A percentile compares a stretch with the other conserved stretches of the same genome.
These are phyloP conservation scores for Caenorhabditis sp. DNA, from an alignment of 2,888 invertebrate genomes.

Conservation along the genomic window DNA sequence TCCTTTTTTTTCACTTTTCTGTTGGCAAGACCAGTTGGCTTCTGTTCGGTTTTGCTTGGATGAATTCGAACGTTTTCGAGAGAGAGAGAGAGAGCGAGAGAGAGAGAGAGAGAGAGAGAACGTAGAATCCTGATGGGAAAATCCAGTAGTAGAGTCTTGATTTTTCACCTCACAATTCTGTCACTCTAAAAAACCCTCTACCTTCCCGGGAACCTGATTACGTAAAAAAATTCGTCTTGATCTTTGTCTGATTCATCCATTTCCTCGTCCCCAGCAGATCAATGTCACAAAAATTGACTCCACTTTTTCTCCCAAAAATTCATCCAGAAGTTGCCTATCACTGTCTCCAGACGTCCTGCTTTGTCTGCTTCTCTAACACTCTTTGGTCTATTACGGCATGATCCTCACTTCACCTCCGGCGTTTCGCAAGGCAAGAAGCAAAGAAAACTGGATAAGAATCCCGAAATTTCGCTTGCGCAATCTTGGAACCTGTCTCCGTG, in stretches of 20 bases:
- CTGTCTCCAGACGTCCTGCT: too few species aligned
- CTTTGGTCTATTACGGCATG: conserved; percentile 24
- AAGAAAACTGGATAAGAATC: conserved; percentile 48
- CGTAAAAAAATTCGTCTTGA: background rate
- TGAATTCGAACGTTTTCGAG: conserved; percentile 8
- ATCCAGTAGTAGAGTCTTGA: too few species aligned
- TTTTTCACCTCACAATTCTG: too few species aligned
- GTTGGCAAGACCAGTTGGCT: background rate
- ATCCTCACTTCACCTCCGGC: background rate
- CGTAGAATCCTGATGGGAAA: too few species aligned
- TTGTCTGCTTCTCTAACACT: conserved; percentile 19
- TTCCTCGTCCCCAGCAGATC: background rate
- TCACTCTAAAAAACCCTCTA: too few species aligned
- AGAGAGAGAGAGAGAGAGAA: background rate
- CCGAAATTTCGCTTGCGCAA: background rate
- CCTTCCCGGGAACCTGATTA: too few species aligned
- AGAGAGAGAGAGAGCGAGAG: background rate
- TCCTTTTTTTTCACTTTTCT: background rate
- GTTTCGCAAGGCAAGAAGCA: background rate
- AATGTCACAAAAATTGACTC: conserved; percentile 21
- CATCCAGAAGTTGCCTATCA: too few species aligned
- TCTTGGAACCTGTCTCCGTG: background rate
- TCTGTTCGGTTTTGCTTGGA: conserved; percentile 2
- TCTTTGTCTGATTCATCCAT: background rate
- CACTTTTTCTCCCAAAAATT: background rate